Base-by-base conservation (phyloP, 2,888 invertebrate genomes). In the Pyrocoelia pectoralis region DNA sequence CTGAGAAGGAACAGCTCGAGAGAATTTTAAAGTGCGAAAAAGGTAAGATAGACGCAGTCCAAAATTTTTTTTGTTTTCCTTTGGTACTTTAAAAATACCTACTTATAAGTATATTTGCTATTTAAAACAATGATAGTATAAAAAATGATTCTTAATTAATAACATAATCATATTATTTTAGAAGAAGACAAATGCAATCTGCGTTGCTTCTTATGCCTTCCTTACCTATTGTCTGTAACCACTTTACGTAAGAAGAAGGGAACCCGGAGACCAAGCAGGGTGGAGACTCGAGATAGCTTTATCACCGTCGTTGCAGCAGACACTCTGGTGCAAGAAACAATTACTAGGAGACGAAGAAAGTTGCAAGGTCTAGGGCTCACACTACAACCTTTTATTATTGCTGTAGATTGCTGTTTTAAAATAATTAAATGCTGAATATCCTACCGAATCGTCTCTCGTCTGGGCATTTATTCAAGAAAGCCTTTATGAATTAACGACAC, bases 1-100 rank as follows among this genome's bases (percentile, higher is more conserved):
- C 14, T 19, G 48, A 48, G 48, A 48, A 48, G 18, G 12, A 48
- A 48, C 18, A 48, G 17, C 48, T 48, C n/a, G 48, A 48, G 17
- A 17, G 48, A 10, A 18, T 48, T 48, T 14, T 14, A 48, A 48
- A 12, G 8, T 48, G 48, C 18, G 48, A 17, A 15, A 15, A 41
- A 41, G 43, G 43, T 41, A 41, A 41, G 43, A 41, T 41, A 41
- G 24, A 24, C 24, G 24, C 24, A 24, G 24, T 8, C 24, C 24
- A 3, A 24, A 24, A 5, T 24, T 24, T 24, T 24, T 24, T 24
- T 24, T 24, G 24, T 24, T 24, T 24, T 24, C 24, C 24, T 24
- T 24, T 24, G 24, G 24, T 24, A 24, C 8, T 24, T 24, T 24
- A 24, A 24, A 24, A 24, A 24, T 24, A 24, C 24, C 24, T n/a